These are phyloP conservation scores for Malurus melanocephalus DNA, from an alignment of 2,113 vertebrate species.

Conservation along the genomic window DNA sequence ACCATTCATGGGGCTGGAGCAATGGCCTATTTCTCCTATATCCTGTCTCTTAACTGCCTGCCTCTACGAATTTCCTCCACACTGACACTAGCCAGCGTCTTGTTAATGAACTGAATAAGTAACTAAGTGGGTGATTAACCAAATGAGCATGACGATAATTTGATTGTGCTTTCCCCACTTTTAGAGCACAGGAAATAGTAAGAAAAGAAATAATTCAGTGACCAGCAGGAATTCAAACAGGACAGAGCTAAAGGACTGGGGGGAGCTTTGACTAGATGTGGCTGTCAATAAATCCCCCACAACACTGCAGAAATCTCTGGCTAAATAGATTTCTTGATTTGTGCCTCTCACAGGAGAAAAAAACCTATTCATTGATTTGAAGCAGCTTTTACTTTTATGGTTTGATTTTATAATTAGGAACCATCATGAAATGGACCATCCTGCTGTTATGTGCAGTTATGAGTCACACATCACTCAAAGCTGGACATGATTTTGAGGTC, in stretches of 20 bases:
- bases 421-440: neutral
- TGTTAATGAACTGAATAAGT: conserved; percentile 54
- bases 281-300: neutral
- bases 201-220: conserved; percentile 37
- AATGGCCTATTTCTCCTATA: conserved; percentile 27
- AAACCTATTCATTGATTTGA: neutral
- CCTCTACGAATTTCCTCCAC: neutral
- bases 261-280: neutral
- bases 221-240: conserved; percentile 24
- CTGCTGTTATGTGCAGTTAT: too few relatives aligned
- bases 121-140: conserved; percentile 55
- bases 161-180: conserved; percentile 31
- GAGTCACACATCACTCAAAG: neutral
- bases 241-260: neutral
- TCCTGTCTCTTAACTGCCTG: conserved; percentile 35
- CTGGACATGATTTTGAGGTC: fast-evolving
- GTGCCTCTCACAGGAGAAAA: neutral
- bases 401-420: neutral
- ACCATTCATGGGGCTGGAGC: neutral
- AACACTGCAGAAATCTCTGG: neutral
- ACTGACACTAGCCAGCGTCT: neutral
- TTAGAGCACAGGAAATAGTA: conserved; percentile 49
- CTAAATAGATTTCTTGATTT: neutral
- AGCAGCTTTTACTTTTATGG: neutral
- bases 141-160: conserved; percentile 36